Base-by-base conservation (phyloP, 2,797 vertebrate genomes). In the Etheostoma perlongum region DNA sequence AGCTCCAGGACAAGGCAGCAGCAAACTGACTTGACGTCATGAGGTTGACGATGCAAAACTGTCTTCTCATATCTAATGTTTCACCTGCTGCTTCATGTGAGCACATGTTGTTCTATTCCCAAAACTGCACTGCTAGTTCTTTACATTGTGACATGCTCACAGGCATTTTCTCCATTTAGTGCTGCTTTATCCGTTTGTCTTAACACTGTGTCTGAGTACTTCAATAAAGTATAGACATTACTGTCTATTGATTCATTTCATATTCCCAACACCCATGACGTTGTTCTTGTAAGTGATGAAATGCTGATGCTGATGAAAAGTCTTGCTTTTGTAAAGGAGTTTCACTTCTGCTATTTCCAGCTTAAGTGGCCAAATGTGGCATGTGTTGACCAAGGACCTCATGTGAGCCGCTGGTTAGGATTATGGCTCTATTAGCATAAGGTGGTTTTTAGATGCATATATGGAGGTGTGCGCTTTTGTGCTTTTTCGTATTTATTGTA, bases 1-100 rank as follows among this genome's bases (percentile, higher is more conserved):
- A 30, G 66, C 66, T 65, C 48, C 25, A 55, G 36, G 61, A 51
- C 81, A 78, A 16, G 14, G 27, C 11, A 49, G 27, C 52, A 8
- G 21, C 8, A 27, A 1, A 27, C 59, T 71, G 27, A 63, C 8
- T 7, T 81, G 33, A 77, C 10, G 60, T 65, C 75, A 73, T 21
- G 57, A 2, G 14, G 57, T 55, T 83, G 70, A 80, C 76, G 33
- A 0, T 73, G 74, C 75, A 84, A 71, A 84, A 74, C 10, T 5
- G 16, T 67, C 8, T 42, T 47, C 4, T 54, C 47, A 67, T 47
- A 60, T 71, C 15, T 49, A 27, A 64, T 13, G 46, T 66, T 60
- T 73, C 59, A 33, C 19, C 62, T 70, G 62, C 33, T 74, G 60
- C 53, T 33, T 14, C 42, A 75, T 70, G 51, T 78, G 40, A 40